Percentiles rank a stretch among this genome's conserved stretches.
Conservation (phyloP, 2,113 vertebrate species). For the Charadrius vociferus region DNA sequence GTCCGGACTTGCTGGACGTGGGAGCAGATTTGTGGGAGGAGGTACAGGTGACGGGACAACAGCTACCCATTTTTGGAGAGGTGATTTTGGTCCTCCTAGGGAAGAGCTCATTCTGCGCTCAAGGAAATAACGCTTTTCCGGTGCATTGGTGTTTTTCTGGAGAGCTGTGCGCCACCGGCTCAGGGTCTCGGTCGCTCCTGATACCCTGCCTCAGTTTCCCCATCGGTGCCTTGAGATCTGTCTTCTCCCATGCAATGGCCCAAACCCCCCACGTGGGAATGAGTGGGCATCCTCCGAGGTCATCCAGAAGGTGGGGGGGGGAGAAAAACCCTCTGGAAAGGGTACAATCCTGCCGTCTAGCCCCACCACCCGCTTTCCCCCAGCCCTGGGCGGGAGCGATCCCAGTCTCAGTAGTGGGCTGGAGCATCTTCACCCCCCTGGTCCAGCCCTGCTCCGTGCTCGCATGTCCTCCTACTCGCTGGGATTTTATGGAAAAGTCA, state of each 20-base stretch:
- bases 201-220: conserved; percentile 4
- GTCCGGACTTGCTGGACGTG: fast-evolving
- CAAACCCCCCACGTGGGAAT: fast-evolving
- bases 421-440: background rate
- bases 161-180: fast-evolving
- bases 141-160: background rate
- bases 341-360: background rate
- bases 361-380: background rate
- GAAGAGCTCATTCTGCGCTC: background rate
- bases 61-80: background rate
- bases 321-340: background rate
- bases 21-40: background rate
- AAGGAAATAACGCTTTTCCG: fast-evolving
- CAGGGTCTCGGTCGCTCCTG: fast-evolving
- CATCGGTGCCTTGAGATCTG: fast-evolving
- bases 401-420: background rate
- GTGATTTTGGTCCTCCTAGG: background rate
- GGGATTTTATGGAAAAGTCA: fast-evolving
- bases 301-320: background rate
- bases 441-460: background rate
- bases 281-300: background rate
- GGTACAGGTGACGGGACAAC: background rate
- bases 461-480: fast-evolving
- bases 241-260: background rate
- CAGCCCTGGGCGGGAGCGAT: background rate